Evolutionary conservation across 2,888 invertebrate species (phyloP), one percentile per base, ranked within the genome.

Genomic region (Agriotes lineatus): DNA sequence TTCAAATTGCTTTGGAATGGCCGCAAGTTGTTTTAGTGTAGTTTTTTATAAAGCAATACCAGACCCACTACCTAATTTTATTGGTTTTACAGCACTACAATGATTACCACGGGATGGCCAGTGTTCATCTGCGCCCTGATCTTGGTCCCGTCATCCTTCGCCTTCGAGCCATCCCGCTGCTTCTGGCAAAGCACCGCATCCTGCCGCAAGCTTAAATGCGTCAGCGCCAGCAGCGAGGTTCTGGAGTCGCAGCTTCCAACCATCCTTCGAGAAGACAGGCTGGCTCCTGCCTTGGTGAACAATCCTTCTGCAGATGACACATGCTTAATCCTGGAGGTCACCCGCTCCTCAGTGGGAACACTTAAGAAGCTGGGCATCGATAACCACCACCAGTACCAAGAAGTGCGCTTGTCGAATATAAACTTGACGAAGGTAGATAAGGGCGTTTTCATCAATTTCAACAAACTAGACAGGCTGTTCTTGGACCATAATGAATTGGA

Each of bases 401-500:
- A 50, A 22, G 39, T 50, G 0, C 20, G 61, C 0, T 14, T 61
- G 5, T 45, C 61, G 1, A 39, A 52, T 20, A 22, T 50, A 20
- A 14, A 25, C 0, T 5, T 61, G 1, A 5, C 12, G 20, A 9
- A 0, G n/a, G 25, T 61, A 1, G 22, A 14, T 9, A 2, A 16
- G 0, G 30, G 16, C 9, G 22, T 25, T 35, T 61, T 61, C 14
- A 25, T 12, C 1, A 37, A 37, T 1, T 61, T 61, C 12, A 4
- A 12, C 0, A 52, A 39, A 0, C 5, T 61, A 16, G 7, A n/a
- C 7, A n/a, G 39, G 0, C 12, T 61, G n/a, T 52, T 16, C 9
- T 39, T 61, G 20, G 52, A 52, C 25, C 35, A 61, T 7, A 61
- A 61, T 19, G 2, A 5, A 12, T 6, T 86, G 12, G 82, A 84